These are phyloP conservation scores for Epinotia nisella DNA, from an alignment of 2,888 invertebrate genomes.

Conservation along the genomic window DNA sequence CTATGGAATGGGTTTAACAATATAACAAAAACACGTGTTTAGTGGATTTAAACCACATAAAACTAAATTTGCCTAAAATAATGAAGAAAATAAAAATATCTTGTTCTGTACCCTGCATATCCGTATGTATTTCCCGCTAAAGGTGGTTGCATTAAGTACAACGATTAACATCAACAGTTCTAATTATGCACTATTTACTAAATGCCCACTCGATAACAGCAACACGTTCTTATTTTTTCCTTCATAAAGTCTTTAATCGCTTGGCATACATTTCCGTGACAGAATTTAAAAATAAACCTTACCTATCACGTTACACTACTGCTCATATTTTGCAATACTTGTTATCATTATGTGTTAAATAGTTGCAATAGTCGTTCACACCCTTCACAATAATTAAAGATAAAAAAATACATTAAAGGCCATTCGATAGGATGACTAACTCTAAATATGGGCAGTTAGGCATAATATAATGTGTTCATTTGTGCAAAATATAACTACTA, in stretches of 20 bases:
- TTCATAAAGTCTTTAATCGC: not conserved
- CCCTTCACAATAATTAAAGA: not conserved
- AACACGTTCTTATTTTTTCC: not conserved
- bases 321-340: constrained; percentile 1
- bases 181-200: not conserved
- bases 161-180: constrained; percentile 1
- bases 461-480: too few species aligned
- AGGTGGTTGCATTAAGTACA: not conserved
- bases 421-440: not conserved
- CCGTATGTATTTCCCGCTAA: not conserved
- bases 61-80: too few species aligned
- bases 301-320: not conserved
- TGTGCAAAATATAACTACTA: too few species aligned
- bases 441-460: too few species aligned
- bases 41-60: too few species aligned
- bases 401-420: not conserved
- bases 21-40: too few species aligned
- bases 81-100: not conserved
- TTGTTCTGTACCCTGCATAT: constrained; percentile 19
- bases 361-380: not conserved
- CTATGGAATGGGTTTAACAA: too few species aligned
- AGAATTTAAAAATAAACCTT: not conserved
- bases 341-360: not conserved
- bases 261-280: not conserved
- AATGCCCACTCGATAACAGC: not conserved